phyloP scores from a whole-genome alignment of 1,140 invertebrate species.

The Hirudo medicinalis region DNA sequence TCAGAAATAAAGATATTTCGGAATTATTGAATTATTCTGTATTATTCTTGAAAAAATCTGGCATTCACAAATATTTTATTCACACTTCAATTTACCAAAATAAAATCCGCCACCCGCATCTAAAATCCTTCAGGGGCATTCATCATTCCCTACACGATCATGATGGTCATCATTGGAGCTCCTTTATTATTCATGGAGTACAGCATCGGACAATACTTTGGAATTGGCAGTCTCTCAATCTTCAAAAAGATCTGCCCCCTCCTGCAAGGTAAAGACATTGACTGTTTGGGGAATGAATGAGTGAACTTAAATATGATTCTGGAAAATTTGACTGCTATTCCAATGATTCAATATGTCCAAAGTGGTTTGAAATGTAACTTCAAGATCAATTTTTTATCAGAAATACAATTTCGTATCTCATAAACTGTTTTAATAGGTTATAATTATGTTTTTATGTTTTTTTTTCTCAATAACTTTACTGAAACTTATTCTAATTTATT shows the following conservation, averaged over 20 bases:
- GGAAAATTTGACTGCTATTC: too few species aligned
- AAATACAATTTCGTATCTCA: too few species aligned
- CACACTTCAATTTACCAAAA: neutral
- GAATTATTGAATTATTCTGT: neutral
- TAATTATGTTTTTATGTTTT: too few species aligned
- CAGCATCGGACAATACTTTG: constrained; percentile 60
- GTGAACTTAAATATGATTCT: too few species aligned
- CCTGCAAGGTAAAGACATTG: constrained; percentile 52
- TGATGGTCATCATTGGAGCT: constrained; percentile 52
- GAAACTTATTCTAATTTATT: too few species aligned
- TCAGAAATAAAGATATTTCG: neutral
- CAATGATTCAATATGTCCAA: too few species aligned
- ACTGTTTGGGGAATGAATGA: too few species aligned
- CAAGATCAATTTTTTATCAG: too few species aligned
- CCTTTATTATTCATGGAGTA: constrained; percentile 64
- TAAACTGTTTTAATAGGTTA: too few species aligned
- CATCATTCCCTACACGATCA: constrained; percentile 54
- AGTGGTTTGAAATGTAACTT: too few species aligned
- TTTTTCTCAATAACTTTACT: too few species aligned
- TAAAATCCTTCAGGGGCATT: constrained; percentile 48
- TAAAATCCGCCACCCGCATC: neutral
- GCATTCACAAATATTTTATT: neutral
- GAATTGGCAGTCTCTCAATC: constrained; percentile 54
- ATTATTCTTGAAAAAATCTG: neutral
- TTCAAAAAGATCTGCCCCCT: constrained; percentile 54